phyloP scores from a whole-genome alignment of 2,113 vertebrate genomes.

The Neogale vison region DNA sequence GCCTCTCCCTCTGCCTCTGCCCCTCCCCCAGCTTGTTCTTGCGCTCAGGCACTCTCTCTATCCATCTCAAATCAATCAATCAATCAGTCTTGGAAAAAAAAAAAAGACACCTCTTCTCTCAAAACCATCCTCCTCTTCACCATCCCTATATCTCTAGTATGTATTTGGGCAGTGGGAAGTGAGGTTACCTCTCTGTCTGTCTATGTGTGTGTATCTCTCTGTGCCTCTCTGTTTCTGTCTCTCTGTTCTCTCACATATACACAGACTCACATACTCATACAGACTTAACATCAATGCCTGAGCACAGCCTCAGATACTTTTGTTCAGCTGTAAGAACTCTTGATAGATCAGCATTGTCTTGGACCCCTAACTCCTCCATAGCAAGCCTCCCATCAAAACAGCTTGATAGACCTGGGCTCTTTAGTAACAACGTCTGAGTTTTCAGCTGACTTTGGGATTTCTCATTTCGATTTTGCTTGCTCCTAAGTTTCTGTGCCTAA shows the following conservation, averaged over 20 bases:
- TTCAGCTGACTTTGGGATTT: conserved; percentile 25
- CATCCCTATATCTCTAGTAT: not conserved
- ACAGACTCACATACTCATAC: not conserved
- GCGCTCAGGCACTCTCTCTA: too few species aligned
- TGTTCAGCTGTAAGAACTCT: not conserved
- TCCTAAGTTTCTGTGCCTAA: not conserved
- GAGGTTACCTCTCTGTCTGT: not conserved
- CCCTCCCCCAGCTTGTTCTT: not conserved
- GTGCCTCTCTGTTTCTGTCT: not conserved
- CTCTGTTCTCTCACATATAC: not conserved
- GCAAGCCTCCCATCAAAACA: not conserved
- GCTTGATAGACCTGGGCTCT: not conserved
- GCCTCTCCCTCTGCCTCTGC: not conserved
- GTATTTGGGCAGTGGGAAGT: not conserved
- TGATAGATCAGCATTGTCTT: not conserved
- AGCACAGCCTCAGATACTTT: not conserved
- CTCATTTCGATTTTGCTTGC: conserved; percentile 43
- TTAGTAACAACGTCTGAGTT: not conserved
- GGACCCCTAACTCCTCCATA: not conserved
- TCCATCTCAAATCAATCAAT: not conserved
- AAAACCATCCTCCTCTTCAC: not conserved
- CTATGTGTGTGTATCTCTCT: not conserved
- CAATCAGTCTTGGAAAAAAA: not conserved
- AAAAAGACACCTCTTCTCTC: not conserved
- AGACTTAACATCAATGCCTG: not conserved